Evolutionary conservation across 1,140 invertebrate genomes (phyloP), one percentile per base, ranked within the genome.

Genomic region (Pantala flavescens): DNA sequence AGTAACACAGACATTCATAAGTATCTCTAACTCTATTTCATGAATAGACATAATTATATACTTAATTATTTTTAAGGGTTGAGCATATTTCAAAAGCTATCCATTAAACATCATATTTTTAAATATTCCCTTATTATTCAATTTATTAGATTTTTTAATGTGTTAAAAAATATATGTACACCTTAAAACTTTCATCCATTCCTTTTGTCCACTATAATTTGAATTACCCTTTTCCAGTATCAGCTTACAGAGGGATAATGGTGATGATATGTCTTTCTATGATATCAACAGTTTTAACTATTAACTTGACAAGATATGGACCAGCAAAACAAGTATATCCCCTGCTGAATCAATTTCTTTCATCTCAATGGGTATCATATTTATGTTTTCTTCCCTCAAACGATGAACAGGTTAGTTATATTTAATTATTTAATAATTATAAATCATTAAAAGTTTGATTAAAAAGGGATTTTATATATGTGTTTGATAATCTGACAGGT

Each of bases 341-440:
- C 24, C 23, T 73, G 10, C 14, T 73, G 14, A 43, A 36, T 23
- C 23, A 36, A 24, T 21, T 43, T 49, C 11, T 73, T 0, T 12
- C 72, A 42, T 73, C 72, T 11, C 21, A 73, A 73, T 24, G 43
- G 21, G 36, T 43, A 19, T 10, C 36, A 7, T 21, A 12, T 9
- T 23, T 73, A 24, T 49, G 23, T 21, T 73, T 73, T 49, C 72
- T 73, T 42, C 72, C 72, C n/a, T 24, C 36, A 43, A 73, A 42
- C 23, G 43, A 21, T 14, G 43, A n/a, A 43, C 21, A 73, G 36
- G 72, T 73, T 36, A 49, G 72, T 14, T 2, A 11, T 36, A 63
- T 7, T 63, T 63, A 63, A 63, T 63, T 63, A 63, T 63, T 7
- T 3, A 19, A 1, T 19, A 63, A 63, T 63, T 19, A 63, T 5